Base-by-base conservation (phyloP, 2,888 invertebrate species). In the Digitonthophagus gazella region DNA sequence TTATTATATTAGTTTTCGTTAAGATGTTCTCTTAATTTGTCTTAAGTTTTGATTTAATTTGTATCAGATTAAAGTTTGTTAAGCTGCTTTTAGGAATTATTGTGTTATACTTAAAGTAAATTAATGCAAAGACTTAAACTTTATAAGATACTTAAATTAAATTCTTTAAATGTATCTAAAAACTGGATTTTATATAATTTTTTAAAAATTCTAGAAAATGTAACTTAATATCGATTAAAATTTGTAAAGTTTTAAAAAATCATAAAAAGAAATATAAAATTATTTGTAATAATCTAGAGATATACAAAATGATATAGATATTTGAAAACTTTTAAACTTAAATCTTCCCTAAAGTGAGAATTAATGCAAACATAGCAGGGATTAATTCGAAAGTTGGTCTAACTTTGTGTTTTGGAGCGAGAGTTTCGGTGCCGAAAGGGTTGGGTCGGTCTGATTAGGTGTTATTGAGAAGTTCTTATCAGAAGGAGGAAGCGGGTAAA, bases 1-100 rank as follows among this genome's bases (percentile, higher is more conserved):
- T 11, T 11, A 57, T 57, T 57, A 57, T 57, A 57, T 16, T 57
- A 57, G 57, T n/a, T 57, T 16, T n/a, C 57, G 57, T 11, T 57
- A 57, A 57, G 14, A 57, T 14, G 16, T n/a, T 57, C n/a, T 57
- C 57, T n/a, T n/a, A n/a, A n/a, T n/a, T n/a, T n/a, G n/a, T n/a
- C n/a, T n/a, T n/a, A n/a, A n/a, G n/a, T n/a, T n/a, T n/a, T n/a
- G n/a, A n/a, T n/a, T n/a, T n/a, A n/a, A n/a, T n/a, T n/a, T n/a
- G n/a, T n/a, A n/a, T n/a, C n/a, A n/a, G n/a, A n/a, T n/a, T n/a
- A n/a, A n/a, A n/a, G n/a, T n/a, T n/a, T n/a, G n/a, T n/a, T n/a
- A n/a, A n/a, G n/a, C n/a, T n/a, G n/a, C n/a, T n/a, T n/a, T n/a
- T n/a, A n/a, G n/a, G n/a, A n/a, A n/a, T n/a, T n/a, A n/a, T n/a